phyloP scores from a whole-genome alignment of 2,888 invertebrate genomes.

The Frankliniella intonsa region DNA sequence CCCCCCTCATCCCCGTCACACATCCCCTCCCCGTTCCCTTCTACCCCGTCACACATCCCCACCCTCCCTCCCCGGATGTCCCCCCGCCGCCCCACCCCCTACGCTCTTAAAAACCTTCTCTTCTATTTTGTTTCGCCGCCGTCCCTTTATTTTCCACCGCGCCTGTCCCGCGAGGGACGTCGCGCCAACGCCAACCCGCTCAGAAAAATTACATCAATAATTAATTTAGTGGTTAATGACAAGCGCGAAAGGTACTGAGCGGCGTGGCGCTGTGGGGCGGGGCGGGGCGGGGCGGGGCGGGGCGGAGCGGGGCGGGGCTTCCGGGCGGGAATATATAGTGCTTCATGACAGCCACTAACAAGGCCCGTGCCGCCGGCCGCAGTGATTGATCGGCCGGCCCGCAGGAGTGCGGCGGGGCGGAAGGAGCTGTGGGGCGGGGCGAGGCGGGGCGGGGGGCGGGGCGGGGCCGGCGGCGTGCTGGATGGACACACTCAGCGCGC shows the following conservation, averaged over 20 bases:
- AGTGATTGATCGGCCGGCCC: not conserved
- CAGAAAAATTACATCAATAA: slow-evolving; percentile 23
- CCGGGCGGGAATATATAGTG: slow-evolving; percentile 20
- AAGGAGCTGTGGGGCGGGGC: not conserved
- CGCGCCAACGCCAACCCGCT: not conserved
- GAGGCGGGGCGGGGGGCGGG: too few species aligned
- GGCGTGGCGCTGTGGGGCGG: not conserved
- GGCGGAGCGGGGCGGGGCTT: not conserved
- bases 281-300: not conserved
- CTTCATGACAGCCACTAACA: slow-evolving; percentile 21
- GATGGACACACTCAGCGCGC: not conserved
- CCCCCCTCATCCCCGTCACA: not conserved
- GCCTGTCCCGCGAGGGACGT: not conserved
- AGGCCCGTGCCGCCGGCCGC: not conserved
- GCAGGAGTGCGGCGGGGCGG: not conserved
- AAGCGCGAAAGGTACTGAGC: too few species aligned
- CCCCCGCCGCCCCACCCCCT: not conserved
- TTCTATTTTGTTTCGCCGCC: not conserved
- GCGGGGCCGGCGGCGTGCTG: too few species aligned
- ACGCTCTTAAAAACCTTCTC: not conserved
- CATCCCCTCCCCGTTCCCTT: not conserved
- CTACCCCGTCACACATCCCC: too few species aligned
- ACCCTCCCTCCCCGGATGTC: not conserved
- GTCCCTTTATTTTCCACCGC: not conserved
- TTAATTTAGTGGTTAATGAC: slow-evolving; percentile 14